Base-by-base conservation (phyloP, 2,888 invertebrate species). In the Pterostichus madidus region DNA sequence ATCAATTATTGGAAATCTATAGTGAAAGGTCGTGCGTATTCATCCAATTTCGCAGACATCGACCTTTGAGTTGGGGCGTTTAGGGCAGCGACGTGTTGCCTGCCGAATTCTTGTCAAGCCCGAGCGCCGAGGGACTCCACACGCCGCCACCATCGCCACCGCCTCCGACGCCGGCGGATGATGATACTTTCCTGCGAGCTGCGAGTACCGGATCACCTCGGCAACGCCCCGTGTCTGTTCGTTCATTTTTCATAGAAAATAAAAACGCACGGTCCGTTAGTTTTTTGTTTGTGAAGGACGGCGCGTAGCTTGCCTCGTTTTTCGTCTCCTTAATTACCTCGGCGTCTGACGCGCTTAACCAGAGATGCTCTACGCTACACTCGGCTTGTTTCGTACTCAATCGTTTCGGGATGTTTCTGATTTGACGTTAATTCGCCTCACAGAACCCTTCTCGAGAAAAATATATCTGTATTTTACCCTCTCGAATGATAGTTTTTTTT, bases 281-380 rank as follows among this genome's bases (percentile, higher is more conserved):
- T 80, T 80, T 80, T 80, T 80, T 79, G 61, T 79, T 68, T 80
- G 61, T 24, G 49, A 46, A 46, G 61, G 35, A 52, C 68, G 71
- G 17, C 71, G 53, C 80, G 56, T 17, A 17, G 56, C 80, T 52
- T 71, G 35, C 56, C 56, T 80, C 71, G 15, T 61, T 71, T 80
- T 80, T 80, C 52, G 35, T 71, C 71, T 56, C 39, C 71, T 56
- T 80, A 80, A 80, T 80, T 80, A 80, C 73, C 79, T 49, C 46
- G 64, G 79, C 17, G 64, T 64, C 24, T 64, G 64, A 79, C 61
- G 49, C 49, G 79, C 8, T 39, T 8, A 79, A 64, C 59, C n/a
- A 56, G 76, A 53, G 52, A 53, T 32, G 75, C 7, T 49, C 56
- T 6, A 56, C 56, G 56, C n/a, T 71, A 15, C 8, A 15, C 39